A percentile compares a stretch with the other conserved stretches of the same genome.
These are phyloP conservation scores for Prietella phreatophila DNA, from an alignment of 2,113 vertebrate species.

Conservation along the genomic window DNA sequence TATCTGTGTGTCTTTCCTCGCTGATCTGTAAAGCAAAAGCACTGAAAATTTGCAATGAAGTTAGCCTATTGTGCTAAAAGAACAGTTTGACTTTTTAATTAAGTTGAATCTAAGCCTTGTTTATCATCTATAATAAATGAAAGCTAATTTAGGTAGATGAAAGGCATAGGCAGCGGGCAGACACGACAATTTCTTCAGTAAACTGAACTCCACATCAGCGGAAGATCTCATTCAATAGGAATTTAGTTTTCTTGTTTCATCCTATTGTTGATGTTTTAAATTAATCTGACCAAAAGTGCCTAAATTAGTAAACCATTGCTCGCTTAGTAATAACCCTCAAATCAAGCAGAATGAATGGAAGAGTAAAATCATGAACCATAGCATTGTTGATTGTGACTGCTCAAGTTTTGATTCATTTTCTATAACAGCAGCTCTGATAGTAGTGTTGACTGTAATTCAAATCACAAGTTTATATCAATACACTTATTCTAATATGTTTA, in stretches of 20 bases:
- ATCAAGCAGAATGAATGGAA: background rate
- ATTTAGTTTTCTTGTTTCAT: background rate
- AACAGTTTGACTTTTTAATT: conserved; percentile 27
- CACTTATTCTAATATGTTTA: background rate
- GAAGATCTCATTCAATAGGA: background rate
- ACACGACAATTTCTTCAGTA: background rate
- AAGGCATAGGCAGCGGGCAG: background rate
- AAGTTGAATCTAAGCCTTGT: background rate
- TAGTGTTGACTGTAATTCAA: background rate
- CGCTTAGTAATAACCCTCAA: background rate
- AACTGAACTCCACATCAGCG: background rate
- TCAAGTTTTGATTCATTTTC: too few species aligned
- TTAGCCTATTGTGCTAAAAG: conserved; percentile 22
- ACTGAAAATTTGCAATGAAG: conserved; percentile 1
- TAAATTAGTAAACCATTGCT: background rate
- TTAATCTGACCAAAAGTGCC: background rate
- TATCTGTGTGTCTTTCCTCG: background rate
- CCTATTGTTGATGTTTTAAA: background rate
- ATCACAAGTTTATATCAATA: background rate
- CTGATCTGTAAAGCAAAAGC: conserved; percentile 24
- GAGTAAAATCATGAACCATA: background rate
- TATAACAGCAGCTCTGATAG: background rate
- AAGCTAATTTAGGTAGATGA: background rate
- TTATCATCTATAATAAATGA: conserved; percentile 23
- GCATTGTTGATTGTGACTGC: background rate